Base-by-base conservation (phyloP, 23 tunicate species). In the Corella eumyota region DNA sequence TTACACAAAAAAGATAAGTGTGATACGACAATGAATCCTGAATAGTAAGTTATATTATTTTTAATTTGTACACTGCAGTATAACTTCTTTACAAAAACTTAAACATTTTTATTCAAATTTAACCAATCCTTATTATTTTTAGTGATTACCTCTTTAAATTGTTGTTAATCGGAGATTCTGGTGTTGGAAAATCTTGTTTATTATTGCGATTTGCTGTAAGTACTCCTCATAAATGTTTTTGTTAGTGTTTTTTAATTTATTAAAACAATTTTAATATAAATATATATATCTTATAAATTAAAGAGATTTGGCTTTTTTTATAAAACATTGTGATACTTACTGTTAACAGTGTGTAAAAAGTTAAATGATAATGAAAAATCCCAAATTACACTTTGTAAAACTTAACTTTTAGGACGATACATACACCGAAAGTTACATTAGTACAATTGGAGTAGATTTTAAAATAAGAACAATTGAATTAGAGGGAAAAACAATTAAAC, bases 371-470 rank as follows among this genome's bases (percentile, higher is more conserved):
- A 11, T 9, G 15, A 40, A 40, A 11, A 40, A 15, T 9, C 15
- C 15, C 11, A 40, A 11, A 40, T 40, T 11, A 9, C 11, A 15
- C 15, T 40, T 40, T 9, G 15, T 15, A 40, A 40, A 9, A 11
- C 13, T 11, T 40, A 40, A 9, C 48, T 25, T 61, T 2, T 51
- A 86, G 95, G 96, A 88, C 62, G 96, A 88, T 45, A 88, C 96
- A 0, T 88, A 88, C 56, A 88, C 94, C 4, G 99, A 93, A 55
- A 93, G 99, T 58, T 84, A 84, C 72, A 93, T 93, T 52, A 84
- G 90, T 47, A 93, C 99, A 37, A 93, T 93, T 53, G 99, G 99
- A 22, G 99, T 93, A 17, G 99, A 93, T 57, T 93, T 93, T 61
- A 93, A 93, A 78, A 93, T 93, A 0, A 45, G 99, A 68, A 93